Base-by-base conservation (phyloP, 1,140 invertebrate species). In the Hyphantria cunea region DNA sequence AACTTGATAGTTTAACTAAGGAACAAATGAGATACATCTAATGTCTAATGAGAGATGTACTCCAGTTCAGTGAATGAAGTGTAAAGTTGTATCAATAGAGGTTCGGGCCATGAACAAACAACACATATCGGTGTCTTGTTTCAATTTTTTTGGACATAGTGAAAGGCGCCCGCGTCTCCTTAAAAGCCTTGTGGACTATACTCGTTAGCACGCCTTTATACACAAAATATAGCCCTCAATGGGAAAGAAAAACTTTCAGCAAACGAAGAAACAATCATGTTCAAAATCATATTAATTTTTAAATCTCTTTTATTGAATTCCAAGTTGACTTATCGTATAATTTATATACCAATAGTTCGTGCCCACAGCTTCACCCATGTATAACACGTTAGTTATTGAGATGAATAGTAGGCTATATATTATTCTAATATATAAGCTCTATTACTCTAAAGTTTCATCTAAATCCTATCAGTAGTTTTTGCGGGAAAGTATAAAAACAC, bases 161-260 rank as follows among this genome's bases (percentile, higher is more conserved):
- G 80, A 85, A 85, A 87, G 77, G 81, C 72, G 67, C 68, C 74
- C 74, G 72, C 71, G 71, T 80, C 77, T 78, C 80, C 78, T 85
- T 84, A 81, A 86, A 84, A 82, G 74, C 78, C 76, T 84, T 85
- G 78, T 82, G 72, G 80, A 75, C 70, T 76, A 67, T 80, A 73
- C 78, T 80, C 66, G 82, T 84, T 86, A 86, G 76, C 79, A 60
- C 70, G 58, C 62, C 70, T 74, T 70, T 65, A 68, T 55, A 68
- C 55, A 53, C 66, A 56, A 73, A 70, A 64, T 72, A 62, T 66
- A 62, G 33, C 62, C 50, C 59, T 70, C 67, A 75, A 70, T 75
- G 66, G 65, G 68, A 80, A 74, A 68, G n/a, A n/a, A 71, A 65
- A 42, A 65, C 51, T 60, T 37, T 25, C 59, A 11, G 51, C 66